Conservation (phyloP, 2,113 vertebrate species). For the Lasiurus cinereus region DNA sequence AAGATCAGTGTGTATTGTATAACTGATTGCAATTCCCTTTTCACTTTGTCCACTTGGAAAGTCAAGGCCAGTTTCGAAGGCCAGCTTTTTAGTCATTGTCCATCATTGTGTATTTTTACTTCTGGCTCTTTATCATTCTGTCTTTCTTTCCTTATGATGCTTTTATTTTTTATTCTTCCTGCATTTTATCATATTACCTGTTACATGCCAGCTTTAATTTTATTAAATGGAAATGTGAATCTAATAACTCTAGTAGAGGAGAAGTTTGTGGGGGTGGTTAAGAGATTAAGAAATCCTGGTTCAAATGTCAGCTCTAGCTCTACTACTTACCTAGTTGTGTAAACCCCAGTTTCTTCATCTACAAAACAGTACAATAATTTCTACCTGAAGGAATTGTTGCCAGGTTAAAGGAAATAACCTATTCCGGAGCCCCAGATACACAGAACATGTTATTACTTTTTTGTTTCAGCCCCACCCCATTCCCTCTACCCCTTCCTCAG, state of each 20-base stretch:
- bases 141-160: neutral
- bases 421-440: neutral
- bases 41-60: neutral
- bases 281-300: neutral
- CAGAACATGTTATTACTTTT: neutral
- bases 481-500: neutral
- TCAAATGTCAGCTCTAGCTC: neutral
- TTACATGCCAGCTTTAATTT: constrained; percentile 31
- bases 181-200: neutral
- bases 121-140: neutral
- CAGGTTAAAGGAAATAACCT: neutral
- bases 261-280: neutral
- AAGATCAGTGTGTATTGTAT: neutral
- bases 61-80: neutral
- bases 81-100: neutral
- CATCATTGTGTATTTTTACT: neutral
- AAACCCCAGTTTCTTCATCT: constrained; percentile 1
- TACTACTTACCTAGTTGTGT: neutral
- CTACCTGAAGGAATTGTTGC: neutral
- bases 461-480: neutral
- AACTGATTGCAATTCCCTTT: neutral
- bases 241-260: neutral
- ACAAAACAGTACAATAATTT: neutral
- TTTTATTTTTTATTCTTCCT: constrained; percentile 28
- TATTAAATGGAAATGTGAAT: constrained; percentile 5